Base-by-base conservation (phyloP, 2,797 vertebrate genomes). In the Sphenodon punctatus region DNA sequence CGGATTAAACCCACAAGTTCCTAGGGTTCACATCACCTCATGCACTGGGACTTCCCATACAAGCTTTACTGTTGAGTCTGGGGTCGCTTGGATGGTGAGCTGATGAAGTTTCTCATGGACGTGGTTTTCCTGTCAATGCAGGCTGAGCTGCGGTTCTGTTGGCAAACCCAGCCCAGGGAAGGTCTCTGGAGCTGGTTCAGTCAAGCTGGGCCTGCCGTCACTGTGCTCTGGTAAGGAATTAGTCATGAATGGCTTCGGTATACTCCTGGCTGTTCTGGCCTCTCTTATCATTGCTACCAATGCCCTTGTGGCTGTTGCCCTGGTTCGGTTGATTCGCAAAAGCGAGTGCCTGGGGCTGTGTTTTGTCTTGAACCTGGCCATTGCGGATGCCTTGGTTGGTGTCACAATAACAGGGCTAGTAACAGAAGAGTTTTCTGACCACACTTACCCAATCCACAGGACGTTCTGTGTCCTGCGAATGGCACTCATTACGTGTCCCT, bases 331-430 rank as follows among this genome's bases (percentile, higher is more conserved):
- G 23, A 96, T 99, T 75, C 92, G 90, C 5, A 98, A 94, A 84
- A 97, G 86, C 1, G 89, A 94, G 27, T 95, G 89, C 72, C 95
- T 96, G 63, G 96, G 96, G 83, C 97, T 97, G 93, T 97, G 95
- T 58, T 98, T 98, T 3, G 97, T 98, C 66, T 94, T 99, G 65
- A 98, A 98, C 73, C 82, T 99, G 25, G 96, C 98, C 0, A 58
- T 98, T 32, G 97, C 98, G 0, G 98, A 99, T 45, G 60, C 93
- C 74, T 93, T 97, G 67, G 97, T 98, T 51, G 98, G 98, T 0
- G 77, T 98, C 56, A 96, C 97, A 10, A 97, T 97, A 56, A 94
- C 94, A 0, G 96, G 97, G 6, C 91, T 98, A 43, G 96, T 97
- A 13, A 43, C 46, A 0, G 97, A 97, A 23, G 95, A 97, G 78